phyloP scores from a whole-genome alignment of 2,113 vertebrate species.

The Falcunculus frontatus region DNA sequence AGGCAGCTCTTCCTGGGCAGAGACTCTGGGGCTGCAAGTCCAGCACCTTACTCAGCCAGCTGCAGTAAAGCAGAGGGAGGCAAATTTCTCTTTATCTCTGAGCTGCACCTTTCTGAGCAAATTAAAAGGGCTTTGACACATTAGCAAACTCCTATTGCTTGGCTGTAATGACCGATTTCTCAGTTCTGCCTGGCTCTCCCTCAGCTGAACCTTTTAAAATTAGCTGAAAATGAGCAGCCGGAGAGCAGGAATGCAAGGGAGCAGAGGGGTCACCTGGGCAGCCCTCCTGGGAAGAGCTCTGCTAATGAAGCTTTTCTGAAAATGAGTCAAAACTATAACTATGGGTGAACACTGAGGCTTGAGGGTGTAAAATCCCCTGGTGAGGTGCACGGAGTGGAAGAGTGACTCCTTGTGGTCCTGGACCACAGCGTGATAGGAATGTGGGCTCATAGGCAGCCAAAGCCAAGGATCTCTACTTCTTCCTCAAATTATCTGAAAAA shows the following conservation, averaged over 20 bases:
- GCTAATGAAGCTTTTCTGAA: not conserved
- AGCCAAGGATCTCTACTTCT: not conserved
- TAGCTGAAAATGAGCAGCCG: not conserved
- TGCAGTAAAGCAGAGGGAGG: not conserved
- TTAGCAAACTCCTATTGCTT: not conserved
- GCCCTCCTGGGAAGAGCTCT: not conserved
- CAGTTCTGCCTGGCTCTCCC: not conserved
- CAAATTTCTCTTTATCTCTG: not conserved
- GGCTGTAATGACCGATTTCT: constrained; percentile 2
- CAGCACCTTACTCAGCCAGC: not conserved
- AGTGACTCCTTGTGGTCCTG: not conserved
- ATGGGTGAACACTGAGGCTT: accelerated
- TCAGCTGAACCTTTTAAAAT: not conserved
- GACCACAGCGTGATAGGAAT: not conserved
- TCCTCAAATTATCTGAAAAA: not conserved
- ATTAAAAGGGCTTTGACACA: not conserved
- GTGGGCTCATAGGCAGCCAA: not conserved
- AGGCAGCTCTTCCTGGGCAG: not conserved
- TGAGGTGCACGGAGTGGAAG: accelerated
- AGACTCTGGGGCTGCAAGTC: not conserved
- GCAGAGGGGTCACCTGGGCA: not conserved
- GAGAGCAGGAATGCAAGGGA: not conserved
- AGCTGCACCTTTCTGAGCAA: constrained; percentile 28
- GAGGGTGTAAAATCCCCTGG: not conserved
- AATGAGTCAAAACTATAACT: not conserved